Evolutionary conservation across 30 jellyfish, hydroid and myxozoan genomes (phyloP), one percentile per base, ranked within the genome.

Genomic region (Pseudorhiza aurosa): DNA sequence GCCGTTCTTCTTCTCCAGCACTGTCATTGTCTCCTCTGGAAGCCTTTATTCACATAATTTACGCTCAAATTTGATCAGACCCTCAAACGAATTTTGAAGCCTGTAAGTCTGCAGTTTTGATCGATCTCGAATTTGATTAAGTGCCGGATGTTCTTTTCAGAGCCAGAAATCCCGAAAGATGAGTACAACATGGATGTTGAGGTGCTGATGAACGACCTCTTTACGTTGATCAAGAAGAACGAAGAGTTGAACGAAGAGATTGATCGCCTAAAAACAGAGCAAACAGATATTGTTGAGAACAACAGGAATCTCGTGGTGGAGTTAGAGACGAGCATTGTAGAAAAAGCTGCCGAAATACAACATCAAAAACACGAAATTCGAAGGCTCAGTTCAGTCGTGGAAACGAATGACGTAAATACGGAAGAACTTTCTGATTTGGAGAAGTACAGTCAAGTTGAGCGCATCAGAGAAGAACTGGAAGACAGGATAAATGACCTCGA

Each of bases 231-330:
- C 14, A 72, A 68, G 37, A 68, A 84, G 42, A 84, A 84, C 70
- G 95, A 71, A 42, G 86, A 72, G 46, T 49, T 71, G 65, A 84
- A 72, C 43, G 95, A 84, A 2, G 95, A 84, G 42, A 65, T 84
- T 15, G 95, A 84, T 8, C 62, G 45, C 2, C 18, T 84, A 32
- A 58, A 64, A 50, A 49, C 47, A 8, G 95, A 84, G 68, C 75
- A 72, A 15, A 71, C 29, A 22, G 65, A 62, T 27, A 67, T 80
- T n/a, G 22, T 33, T 47, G 91, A 64, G 47, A 68, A 58, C 75
- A 80, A 55, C 17, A 21, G 91, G 29, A 70, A 58, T 22, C 84
- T 80, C 24, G 81, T 80, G 67, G 49, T 29, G 31, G 84, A 80
- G 71, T 45, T 80, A 51, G 82, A 67, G 39, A 80, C 57, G 44